Percentiles rank a stretch among this genome's conserved stretches.
These are phyloP conservation scores for Ptychoptera contaminata DNA, from an alignment of 2,888 invertebrate species.

Conservation along the genomic window DNA sequence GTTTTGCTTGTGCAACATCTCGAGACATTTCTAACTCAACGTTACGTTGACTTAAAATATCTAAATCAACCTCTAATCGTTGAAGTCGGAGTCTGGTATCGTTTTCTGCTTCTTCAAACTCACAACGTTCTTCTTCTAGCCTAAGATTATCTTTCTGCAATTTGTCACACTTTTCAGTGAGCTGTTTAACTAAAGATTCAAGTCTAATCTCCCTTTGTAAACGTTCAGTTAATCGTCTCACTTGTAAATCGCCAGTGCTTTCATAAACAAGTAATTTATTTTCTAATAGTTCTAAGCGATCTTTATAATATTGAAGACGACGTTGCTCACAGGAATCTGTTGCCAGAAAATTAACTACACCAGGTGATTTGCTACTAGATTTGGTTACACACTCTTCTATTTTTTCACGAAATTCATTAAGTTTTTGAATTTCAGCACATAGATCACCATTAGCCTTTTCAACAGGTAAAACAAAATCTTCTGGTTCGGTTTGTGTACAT, in stretches of 20 bases:
- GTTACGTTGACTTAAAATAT: constrained; percentile 34
- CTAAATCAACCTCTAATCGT: constrained; percentile 45
- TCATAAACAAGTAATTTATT: constrained; percentile 49
- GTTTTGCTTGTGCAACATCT: constrained; percentile 40
- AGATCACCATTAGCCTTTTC: constrained; percentile 38
- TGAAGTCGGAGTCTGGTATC: constrained; percentile 38
- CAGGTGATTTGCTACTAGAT: constrained; percentile 5
- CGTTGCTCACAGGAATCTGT: constrained; percentile 32
- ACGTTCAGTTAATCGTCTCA: constrained; percentile 42
- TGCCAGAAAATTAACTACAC: constrained; percentile 13
- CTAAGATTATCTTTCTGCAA: constrained; percentile 45
- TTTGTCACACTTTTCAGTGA: constrained; percentile 35
- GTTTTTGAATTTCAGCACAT: constrained; percentile 45
- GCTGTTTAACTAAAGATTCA: constrained; percentile 30
- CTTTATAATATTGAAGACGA: constrained; percentile 48
- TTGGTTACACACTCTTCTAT: constrained; percentile 37
- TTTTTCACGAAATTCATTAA: constrained; percentile 45
- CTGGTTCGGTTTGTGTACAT: constrained; percentile 39
- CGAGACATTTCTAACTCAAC: constrained; percentile 39
- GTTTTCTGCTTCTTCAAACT: constrained; percentile 60
- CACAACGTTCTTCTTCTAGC: constrained; percentile 55
- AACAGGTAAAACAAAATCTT: constrained; percentile 28
- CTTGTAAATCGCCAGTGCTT: constrained; percentile 45
- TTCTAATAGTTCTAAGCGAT: constrained; percentile 45
- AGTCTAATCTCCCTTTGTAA: constrained; percentile 45